Evolutionary conservation across 2,888 invertebrate genomes (phyloP).

Genomic region (Latheticus oryzae): DNA sequence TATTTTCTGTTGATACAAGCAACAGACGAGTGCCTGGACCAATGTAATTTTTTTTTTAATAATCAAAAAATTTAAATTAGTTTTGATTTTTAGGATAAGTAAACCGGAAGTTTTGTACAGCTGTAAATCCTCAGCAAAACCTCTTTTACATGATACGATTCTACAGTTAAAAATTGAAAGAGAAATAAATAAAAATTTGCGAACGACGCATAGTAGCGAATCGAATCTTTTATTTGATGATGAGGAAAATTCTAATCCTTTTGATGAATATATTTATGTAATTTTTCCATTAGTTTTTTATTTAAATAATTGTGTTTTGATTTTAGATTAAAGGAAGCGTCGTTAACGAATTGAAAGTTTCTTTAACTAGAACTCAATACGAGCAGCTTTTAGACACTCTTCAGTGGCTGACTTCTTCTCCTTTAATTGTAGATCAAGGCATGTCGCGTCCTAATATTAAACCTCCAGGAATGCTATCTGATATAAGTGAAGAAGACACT

Average conservation of each 20-base stretch:
- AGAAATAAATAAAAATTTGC: conserved; percentile 54
- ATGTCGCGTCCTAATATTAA: conserved; percentile 50
- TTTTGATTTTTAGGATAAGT: conserved; percentile 58
- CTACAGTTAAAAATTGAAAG: conserved; percentile 72
- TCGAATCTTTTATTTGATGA: conserved; percentile 58
- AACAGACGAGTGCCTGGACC: conserved; percentile 63
- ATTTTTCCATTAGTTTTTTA: conserved; percentile 15
- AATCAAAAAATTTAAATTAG: conserved; percentile 1
- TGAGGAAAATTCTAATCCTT: conserved; percentile 48
- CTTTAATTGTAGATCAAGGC: conserved; percentile 57
- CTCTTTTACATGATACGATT: conserved; percentile 90
- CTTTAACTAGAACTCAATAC: conserved; percentile 87
- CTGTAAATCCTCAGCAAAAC: conserved; percentile 79
- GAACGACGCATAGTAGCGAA: conserved; percentile 53
- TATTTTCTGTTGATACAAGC: conserved; percentile 80
- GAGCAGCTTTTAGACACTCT: conserved; percentile 86
- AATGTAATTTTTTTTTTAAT: conserved; percentile 43
- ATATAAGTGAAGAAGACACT: conserved; percentile 66
- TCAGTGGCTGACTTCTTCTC: conserved; percentile 63
- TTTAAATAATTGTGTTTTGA: conserved; percentile 13
- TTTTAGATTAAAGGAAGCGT: conserved; percentile 80
- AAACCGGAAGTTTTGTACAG: conserved; percentile 78
- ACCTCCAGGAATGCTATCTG: conserved; percentile 54
- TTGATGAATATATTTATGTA: conserved; percentile 51
- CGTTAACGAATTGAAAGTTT: conserved; percentile 86